phyloP scores from a whole-genome alignment of 1,140 invertebrate genomes.

The Calosoma granatense region DNA sequence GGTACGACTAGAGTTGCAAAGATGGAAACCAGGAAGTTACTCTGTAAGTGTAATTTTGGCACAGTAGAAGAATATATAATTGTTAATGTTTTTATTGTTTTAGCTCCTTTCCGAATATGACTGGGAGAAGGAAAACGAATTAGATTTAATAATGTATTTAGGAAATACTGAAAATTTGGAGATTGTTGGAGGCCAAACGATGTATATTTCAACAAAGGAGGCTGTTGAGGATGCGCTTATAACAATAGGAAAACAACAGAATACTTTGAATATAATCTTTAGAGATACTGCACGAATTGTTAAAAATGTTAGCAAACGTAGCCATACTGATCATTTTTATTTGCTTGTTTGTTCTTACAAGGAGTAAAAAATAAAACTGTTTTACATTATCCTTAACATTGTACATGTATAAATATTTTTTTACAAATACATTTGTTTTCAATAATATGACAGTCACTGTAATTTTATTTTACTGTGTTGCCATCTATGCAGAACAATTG shows the following conservation, averaged over 20 bases:
- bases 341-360: conserved; percentile 42
- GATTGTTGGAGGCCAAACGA: conserved; percentile 36
- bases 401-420: no score
- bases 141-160: conserved; percentile 47
- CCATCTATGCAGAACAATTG: no score
- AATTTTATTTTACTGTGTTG: no score
- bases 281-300: conserved; percentile 52
- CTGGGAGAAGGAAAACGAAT: conserved; percentile 38
- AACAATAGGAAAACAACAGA: conserved; percentile 44
- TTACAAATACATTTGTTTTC: no score
- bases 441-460: no score
- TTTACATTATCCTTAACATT: no score
- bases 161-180: conserved; percentile 34
- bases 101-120: conserved; percentile 38
- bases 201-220: conserved; percentile 42
- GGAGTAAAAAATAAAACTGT: conserved; percentile 28
- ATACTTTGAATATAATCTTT: conserved; percentile 58
- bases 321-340: conserved; percentile 38
- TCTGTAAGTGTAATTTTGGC: conserved; percentile 35
- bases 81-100: conserved; percentile 8
- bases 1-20: conserved; percentile 50
- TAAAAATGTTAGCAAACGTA: conserved; percentile 48
- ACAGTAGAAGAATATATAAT: conserved; percentile 22
- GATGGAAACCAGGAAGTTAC: conserved; percentile 54
- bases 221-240: conserved; percentile 35